Evolutionary conservation across 2,113 vertebrate species (phyloP).

Genomic region (Lipophrys pholis): DNA sequence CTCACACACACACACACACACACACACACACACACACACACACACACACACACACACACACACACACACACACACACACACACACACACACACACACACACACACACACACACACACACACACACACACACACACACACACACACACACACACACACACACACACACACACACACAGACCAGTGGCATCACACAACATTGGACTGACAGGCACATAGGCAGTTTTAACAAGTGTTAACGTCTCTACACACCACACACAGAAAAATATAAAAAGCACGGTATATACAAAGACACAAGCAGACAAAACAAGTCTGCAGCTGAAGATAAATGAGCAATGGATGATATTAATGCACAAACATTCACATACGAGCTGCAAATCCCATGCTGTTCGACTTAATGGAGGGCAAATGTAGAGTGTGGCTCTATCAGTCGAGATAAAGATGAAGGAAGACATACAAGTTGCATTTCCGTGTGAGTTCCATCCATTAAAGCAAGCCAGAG

Average conservation of each 20-base stretch:
- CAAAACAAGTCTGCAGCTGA: slow-evolving; percentile 31
- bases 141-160: neutral
- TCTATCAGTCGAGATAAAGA: slow-evolving; percentile 17
- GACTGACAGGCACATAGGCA: neutral
- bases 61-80: too few species aligned
- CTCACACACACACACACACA: too few species aligned
- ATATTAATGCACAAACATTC: slow-evolving; percentile 42
- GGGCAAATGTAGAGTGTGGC: slow-evolving; percentile 30
- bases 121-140: neutral
- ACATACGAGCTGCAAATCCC: slow-evolving; percentile 22
- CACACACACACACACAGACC: neutral
- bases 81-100: too few species aligned
- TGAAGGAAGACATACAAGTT: neutral
- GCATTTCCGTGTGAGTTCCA: neutral
- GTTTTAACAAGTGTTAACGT: too few species aligned
- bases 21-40: too few species aligned
- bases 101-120: too few species aligned
- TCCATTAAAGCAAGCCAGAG: neutral
- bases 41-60: neutral
- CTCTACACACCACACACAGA: too few species aligned
- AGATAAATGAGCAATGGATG: slow-evolving; percentile 38
- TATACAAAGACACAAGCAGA: slow-evolving; percentile 13
- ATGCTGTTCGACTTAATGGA: slow-evolving; percentile 46
- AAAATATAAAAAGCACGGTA: neutral
- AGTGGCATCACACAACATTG: neutral